Evolutionary conservation across 2,113 vertebrate species (phyloP).

Genomic region (Alosa alosa): DNA sequence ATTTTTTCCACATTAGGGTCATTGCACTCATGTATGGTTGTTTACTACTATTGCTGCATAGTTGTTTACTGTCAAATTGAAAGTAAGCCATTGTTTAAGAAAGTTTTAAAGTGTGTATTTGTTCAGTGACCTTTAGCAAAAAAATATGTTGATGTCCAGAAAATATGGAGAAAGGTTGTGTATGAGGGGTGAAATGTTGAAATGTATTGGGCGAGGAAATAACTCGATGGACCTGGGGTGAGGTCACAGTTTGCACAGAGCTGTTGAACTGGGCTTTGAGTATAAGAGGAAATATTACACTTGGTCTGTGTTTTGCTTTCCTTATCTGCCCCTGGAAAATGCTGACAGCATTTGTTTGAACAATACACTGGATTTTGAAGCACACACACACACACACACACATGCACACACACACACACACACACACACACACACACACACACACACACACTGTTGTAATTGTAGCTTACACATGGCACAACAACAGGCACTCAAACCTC

Average conservation of each 20-base stretch:
- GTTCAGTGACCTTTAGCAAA: not conserved
- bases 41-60: not conserved
- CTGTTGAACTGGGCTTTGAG: not conserved
- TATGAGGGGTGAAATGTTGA: not conserved
- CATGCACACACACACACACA: conserved; percentile 11
- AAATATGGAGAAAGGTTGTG: not conserved
- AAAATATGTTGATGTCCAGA: not conserved
- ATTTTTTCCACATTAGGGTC: not conserved
- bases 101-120: not conserved
- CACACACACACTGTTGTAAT: not conserved
- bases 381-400: conserved; percentile 19
- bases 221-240: not conserved
- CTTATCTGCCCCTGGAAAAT: conserved; percentile 24
- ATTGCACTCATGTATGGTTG: not conserved
- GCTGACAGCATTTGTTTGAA: conserved; percentile 20
- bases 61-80: not conserved
- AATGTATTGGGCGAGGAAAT: not conserved
- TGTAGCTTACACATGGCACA: not conserved
- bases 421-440: conserved; percentile 35
- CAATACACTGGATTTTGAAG: conserved; percentile 9
- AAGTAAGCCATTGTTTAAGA: not conserved
- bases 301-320: conserved; percentile 19
- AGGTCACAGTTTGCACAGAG: not conserved
- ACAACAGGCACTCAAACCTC: not conserved
- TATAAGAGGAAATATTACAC: conserved; percentile 6